Base-by-base conservation (phyloP, 2,888 invertebrate species). In the Noctua fimbriata region DNA sequence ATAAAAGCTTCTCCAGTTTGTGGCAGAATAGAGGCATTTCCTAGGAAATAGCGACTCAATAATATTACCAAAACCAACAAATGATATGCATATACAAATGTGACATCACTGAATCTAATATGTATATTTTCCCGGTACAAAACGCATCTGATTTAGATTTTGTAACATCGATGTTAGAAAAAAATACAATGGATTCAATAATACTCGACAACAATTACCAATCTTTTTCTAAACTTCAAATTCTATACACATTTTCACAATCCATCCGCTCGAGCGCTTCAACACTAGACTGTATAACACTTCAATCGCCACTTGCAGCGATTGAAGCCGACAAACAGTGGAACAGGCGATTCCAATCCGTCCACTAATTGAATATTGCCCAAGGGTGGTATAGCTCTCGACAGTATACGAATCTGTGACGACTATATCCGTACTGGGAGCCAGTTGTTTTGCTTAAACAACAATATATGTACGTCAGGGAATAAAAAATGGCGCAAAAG, bases 391-490 rank as follows among this genome's bases (percentile, higher is more conserved):
- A 92, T 93, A 94, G 92, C 88, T 94, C 92, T 88, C 86, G 74
- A 73, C 81, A 84, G 83, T 91, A 90, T 90, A 89, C 90, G 89
- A 90, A 89, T 90, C 90, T 87, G 89, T 85, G 91, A 89, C 89
- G 88, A 89, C 87, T 90, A 92, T 92, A 89, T 84, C 87, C 91
- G 90, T 85, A 79, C 86, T 75, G 94, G 94, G 94, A 93, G 89
- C 79, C 91, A 89, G 93, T 93, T 93, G 92, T 94, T 94, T 89
- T 90, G 90, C 89, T 91, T 94, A 93, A 93, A 93, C 90, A 90
- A 93, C 90, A 89, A 95, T 93, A 90, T 94, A 94, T 94, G 90
- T 87, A 78, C 94, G 87, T 87, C 70, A 65, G 89, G 92, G 93
- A 86, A 81, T 83, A 84, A 78, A 88, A 84, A 89, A 79, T 69